Evolutionary conservation across 1,140 invertebrate genomes (phyloP).

Genomic region (Lordiphosa clarofinis): DNA sequence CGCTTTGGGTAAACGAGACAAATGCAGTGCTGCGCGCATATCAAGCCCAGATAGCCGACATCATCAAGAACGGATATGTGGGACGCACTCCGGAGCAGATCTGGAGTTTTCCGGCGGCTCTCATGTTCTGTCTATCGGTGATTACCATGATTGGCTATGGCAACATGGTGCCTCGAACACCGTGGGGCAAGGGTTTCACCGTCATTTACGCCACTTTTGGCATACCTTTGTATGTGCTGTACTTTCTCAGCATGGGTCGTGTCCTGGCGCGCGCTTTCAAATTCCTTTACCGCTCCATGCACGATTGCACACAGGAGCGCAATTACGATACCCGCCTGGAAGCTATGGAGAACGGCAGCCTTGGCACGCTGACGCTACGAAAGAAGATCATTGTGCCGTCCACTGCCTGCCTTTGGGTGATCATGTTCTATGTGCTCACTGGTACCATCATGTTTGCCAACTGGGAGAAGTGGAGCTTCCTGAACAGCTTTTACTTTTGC

Average conservation of each 20-base stretch:
- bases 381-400: slow-evolving; percentile 92
- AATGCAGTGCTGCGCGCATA: slow-evolving; percentile 85
- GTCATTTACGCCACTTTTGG: slow-evolving; percentile 97
- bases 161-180: slow-evolving; percentile 93
- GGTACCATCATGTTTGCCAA: slow-evolving; percentile 96
- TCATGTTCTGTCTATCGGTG: slow-evolving; percentile 93
- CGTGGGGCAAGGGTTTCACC: slow-evolving; percentile 94
- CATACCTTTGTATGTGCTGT: slow-evolving; percentile 94
- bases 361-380: slow-evolving; percentile 60
- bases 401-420: slow-evolving; percentile 96
- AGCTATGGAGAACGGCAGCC: slow-evolving; percentile 74
- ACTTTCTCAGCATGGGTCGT: slow-evolving; percentile 94
- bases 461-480: slow-evolving; percentile 95
- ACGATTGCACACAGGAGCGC: slow-evolving; percentile 85
- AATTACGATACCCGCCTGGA: slow-evolving; percentile 81
- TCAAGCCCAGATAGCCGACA: slow-evolving; percentile 85
- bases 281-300: slow-evolving; percentile 88
- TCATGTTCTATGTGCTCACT: slow-evolving; percentile 92
- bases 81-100: slow-evolving; percentile 85
- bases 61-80: slow-evolving; percentile 88
- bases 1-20: slow-evolving; percentile 85
- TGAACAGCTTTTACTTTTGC: slow-evolving; percentile 97
- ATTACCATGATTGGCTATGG: slow-evolving; percentile 98
- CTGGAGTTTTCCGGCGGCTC: slow-evolving; percentile 91
- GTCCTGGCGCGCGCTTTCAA: slow-evolving; percentile 89